A percentile compares a stretch with the other conserved stretches of the same genome.
phyloP scores from a whole-genome alignment of 2,888 invertebrate genomes.

The Phengaris arion region DNA sequence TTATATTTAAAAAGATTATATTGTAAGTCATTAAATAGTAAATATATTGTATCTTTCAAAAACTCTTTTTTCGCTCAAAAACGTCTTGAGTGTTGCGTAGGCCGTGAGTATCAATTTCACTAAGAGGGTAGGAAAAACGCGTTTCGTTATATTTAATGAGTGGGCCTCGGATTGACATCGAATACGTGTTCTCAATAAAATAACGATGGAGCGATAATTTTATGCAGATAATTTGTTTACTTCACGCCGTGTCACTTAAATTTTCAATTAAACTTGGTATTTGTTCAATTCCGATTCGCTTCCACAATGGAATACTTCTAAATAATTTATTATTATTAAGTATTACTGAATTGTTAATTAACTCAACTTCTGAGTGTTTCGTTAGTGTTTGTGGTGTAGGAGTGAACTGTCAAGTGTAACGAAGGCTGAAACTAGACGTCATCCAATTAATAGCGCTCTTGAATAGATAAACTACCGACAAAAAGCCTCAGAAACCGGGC shows the following conservation, averaged over 20 bases:
- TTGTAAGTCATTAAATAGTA: too few species aligned
- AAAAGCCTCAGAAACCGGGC: too few species aligned
- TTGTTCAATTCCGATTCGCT: slow-evolving; percentile 17
- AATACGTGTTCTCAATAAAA: slow-evolving; percentile 25
- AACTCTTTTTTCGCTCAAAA: too few species aligned
- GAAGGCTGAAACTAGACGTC: background rate
- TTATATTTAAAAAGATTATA: too few species aligned
- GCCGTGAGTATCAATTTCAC: slow-evolving; percentile 12
- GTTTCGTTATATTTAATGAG: slow-evolving; percentile 24
- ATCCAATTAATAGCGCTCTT: too few species aligned
- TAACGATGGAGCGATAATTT: slow-evolving; percentile 2
- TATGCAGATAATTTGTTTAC: slow-evolving; percentile 17
- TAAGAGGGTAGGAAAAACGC: slow-evolving; percentile 2
- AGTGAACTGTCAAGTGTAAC: background rate
- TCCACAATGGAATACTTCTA: background rate
- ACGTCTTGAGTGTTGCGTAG: background rate
- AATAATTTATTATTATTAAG: slow-evolving; percentile 11
- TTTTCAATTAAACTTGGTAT: slow-evolving; percentile 26
- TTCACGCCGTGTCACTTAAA: slow-evolving; percentile 14
- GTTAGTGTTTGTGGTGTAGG: background rate
- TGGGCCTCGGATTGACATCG: slow-evolving; percentile 18
- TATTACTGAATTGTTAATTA: slow-evolving; percentile 2
- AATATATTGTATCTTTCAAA: too few species aligned
- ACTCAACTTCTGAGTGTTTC: background rate
- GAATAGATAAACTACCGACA: too few species aligned